Evolutionary conservation across 1,140 invertebrate genomes (phyloP), one percentile per base, ranked within the genome.

Genomic region (Schmidtea mediterranea): DNA sequence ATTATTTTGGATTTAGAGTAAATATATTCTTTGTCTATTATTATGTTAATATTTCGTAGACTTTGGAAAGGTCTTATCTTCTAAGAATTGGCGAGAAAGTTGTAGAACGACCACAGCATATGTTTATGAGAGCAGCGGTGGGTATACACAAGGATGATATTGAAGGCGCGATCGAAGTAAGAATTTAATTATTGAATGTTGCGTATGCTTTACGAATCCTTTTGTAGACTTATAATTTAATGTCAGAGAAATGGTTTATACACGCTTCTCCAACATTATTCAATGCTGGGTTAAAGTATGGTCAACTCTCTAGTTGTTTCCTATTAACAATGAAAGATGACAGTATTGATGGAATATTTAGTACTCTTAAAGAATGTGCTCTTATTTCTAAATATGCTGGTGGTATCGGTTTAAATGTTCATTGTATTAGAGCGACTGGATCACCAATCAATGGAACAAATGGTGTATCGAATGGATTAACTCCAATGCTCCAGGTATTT

Each of bases 1-100:
- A 89, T 61, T 98, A 90, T 62, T 97, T 98, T 74, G 90, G 89
- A 36, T 97, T 97, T 57, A 97, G 94, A 70, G 43, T 90, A 97
- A 60, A 70, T 81, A 51, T 90, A 84, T 1, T 98, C 97, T 62
- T 68, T 98, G 45, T 62, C 97, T 18, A 89, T 83, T 65, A 83
- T 94, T 47, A n/a, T 74, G 87, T 65, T 77, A 77, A 0, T 83
- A 84, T 72, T 76, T 89, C 38, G 82, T 75, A 1, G 70, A 97
- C 90, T 2, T 66, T 98, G 43, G 90, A 97, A 61, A 70, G 81
- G 52, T 92, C 84, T 1, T 98, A 97, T 62, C 68, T 98, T 45
- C 62, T 97, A 19, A 89, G 83, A 65, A 83, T 92, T 46, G 74
- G 87, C 65, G 77, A 77, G 0, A 89, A 89, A 73, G n/a, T 24